Conservation (phyloP, 2,113 vertebrate species). For the Peromyscus maniculatus region DNA sequence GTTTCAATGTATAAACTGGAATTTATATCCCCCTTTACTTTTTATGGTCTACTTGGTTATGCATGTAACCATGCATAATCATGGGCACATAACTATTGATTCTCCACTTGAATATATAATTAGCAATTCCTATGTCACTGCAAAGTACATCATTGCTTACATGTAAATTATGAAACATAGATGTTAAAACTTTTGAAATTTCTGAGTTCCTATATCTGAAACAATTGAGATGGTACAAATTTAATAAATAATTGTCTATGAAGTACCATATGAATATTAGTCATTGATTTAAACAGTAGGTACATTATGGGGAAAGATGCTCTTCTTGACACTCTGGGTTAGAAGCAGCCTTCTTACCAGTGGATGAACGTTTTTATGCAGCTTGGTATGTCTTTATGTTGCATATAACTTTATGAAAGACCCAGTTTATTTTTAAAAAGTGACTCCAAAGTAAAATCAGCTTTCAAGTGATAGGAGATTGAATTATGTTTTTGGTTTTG, state of each 20-base stretch:
- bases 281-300: constrained; percentile 33
- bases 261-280: background rate
- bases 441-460: constrained; percentile 44
- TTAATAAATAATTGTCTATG: constrained; percentile 31
- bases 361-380: constrained; percentile 28
- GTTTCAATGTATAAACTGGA: constrained; percentile 38
- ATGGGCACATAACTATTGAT: constrained; percentile 28
- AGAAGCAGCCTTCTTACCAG: constrained; percentile 14
- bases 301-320: constrained; percentile 17
- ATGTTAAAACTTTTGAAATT: constrained; percentile 23
- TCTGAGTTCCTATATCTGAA: constrained; percentile 12
- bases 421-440: constrained; percentile 33
- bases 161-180: constrained; percentile 28
- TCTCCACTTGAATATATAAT: constrained; percentile 35
- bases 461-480: constrained; percentile 30
- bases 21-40: constrained; percentile 28
- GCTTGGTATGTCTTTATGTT: background rate
- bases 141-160: background rate
- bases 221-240: background rate
- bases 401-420: background rate
- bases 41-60: constrained; percentile 3
- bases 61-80: background rate
- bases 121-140: background rate
- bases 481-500: background rate
- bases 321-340: constrained; percentile 13